Evolutionary conservation across 2,797 vertebrate species (phyloP), one percentile per base, ranked within the genome.

Genomic region (Craterocephalus amniculus): DNA sequence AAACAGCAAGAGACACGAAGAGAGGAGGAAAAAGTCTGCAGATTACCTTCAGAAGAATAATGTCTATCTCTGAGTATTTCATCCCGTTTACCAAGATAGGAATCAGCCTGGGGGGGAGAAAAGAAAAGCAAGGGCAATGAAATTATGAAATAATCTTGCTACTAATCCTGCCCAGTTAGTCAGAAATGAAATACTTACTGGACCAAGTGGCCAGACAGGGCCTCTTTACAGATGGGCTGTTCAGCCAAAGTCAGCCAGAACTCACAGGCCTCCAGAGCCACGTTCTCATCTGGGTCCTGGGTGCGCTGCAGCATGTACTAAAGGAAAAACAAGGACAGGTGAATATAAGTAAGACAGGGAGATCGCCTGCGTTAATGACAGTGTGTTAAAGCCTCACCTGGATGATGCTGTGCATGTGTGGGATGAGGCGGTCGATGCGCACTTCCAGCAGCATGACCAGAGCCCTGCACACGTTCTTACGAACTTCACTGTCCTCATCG

Each of bases 51-150:
- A 99, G 94, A 54, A 99, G 92, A 87, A 99, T 99, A 78, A 99
- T 98, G 93, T 99, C 97, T 22, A 99, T 98, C 92, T 99, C 97
- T 1, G 97, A 99, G 87, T 99, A 99, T 88, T 98, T 99, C 97
- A 99, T 99, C 85, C 97, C 97, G 80, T 98, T 98, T 87, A 99
- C 97, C 68, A 99, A 94, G 59, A 99, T 97, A 57, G 97, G 97
- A 89, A 95, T 97, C 83, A 99, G 93, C 82, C 97, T 99, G 89
- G 11, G 81, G n/a, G n/a, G n/a, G n/a, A n/a, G n/a, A n/a, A n/a
- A n/a, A n/a, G n/a, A n/a, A n/a, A n/a, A n/a, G n/a, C n/a, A n/a
- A n/a, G n/a, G n/a, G n/a, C n/a, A n/a, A n/a, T n/a, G n/a, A n/a
- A n/a, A n/a, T n/a, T n/a, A n/a, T n/a, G n/a, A n/a, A n/a, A n/a